Conservation (phyloP, 2,113 vertebrate genomes). For the Falco punctatus region DNA sequence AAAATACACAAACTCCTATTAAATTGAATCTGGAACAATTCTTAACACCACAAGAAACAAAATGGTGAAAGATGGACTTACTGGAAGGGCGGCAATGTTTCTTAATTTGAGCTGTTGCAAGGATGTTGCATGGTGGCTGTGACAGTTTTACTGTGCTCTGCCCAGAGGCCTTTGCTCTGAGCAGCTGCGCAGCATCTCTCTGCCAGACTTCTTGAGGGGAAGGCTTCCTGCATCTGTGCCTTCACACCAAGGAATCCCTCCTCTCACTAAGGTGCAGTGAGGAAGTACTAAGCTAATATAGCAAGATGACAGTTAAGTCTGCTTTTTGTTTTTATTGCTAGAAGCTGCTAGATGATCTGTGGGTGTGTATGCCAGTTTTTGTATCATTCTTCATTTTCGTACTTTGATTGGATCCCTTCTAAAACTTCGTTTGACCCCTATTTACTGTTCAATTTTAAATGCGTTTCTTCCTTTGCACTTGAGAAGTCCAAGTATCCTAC, state of each 20-base stretch:
- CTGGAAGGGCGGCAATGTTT: neutral
- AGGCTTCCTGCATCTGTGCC: neutral
- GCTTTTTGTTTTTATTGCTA: neutral
- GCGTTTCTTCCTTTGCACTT: neutral
- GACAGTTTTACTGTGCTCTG: neutral
- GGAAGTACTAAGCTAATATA: neutral
- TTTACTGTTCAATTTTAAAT: neutral
- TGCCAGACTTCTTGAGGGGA: neutral
- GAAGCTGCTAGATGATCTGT: neutral
- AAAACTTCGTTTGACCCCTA: neutral
- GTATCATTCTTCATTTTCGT: neutral
- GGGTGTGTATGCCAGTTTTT: neutral
- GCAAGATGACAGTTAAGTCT: neutral
- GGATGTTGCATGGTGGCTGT: neutral
- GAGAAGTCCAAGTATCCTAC: neutral
- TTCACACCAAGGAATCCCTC: neutral
- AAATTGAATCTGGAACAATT: neutral
- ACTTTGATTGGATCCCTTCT: neutral
- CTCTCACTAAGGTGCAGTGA: neutral
- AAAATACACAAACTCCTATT: neutral
- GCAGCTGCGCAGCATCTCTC: neutral
- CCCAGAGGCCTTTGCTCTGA: neutral
- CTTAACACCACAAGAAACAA: neutral
- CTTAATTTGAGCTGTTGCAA: neutral
- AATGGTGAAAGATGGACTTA: neutral